A percentile compares a stretch with the other conserved stretches of the same genome.
phyloP scores from a whole-genome alignment of 2,888 invertebrate genomes.

The Marasmarcha lunaedactyla region DNA sequence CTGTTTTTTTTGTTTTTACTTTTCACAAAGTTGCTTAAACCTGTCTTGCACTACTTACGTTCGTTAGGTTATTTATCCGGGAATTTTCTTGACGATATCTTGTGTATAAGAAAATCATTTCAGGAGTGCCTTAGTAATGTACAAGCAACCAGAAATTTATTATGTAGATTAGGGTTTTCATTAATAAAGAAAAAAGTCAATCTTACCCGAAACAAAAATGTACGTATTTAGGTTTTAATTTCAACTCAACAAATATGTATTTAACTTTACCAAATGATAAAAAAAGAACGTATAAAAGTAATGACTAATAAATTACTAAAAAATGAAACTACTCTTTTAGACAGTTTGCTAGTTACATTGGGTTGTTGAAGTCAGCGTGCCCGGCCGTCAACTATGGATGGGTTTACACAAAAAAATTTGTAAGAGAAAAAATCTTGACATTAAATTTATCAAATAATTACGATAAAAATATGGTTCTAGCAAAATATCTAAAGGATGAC shows the following conservation, averaged over 20 bases:
- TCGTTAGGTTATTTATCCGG: too few relatives aligned
- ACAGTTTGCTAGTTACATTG: not conserved
- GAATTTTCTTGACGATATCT: too few relatives aligned
- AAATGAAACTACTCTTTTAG: not conserved
- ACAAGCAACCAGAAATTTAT: too few relatives aligned
- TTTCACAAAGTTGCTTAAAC: too few relatives aligned
- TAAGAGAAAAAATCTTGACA: not conserved
- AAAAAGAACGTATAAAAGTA: not conserved
- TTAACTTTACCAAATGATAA: not conserved
- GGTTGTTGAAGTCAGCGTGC: not conserved
- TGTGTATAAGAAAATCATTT: too few relatives aligned
- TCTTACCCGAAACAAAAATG: not conserved
- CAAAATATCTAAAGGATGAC: too few relatives aligned
- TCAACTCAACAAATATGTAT: not conserved
- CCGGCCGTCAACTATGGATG: not conserved
- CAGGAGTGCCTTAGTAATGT: too few relatives aligned
- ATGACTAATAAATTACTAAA: not conserved
- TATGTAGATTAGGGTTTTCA: too few relatives aligned
- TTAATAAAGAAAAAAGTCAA: not conserved
- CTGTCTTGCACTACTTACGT: too few relatives aligned
- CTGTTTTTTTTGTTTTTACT: too few relatives aligned
- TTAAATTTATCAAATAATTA: not conserved
- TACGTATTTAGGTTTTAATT: not conserved
- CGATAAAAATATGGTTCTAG: not conserved
- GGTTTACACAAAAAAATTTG: not conserved